Conservation (phyloP, 2,797 vertebrate species). For the Dendrocincla tyrannina region DNA sequence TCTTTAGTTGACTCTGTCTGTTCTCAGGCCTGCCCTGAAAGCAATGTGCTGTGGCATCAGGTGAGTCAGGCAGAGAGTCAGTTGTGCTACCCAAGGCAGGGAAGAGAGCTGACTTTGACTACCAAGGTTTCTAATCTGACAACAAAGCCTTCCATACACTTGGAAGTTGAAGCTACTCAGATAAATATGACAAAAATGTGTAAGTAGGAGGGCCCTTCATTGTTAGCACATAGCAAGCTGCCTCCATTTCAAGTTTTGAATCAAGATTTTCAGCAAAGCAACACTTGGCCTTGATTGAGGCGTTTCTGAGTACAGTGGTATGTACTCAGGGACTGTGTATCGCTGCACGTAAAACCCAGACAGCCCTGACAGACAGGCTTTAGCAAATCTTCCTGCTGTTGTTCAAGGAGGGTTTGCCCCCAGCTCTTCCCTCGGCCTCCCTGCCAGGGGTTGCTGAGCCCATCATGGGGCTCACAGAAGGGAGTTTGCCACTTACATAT, state of each 20-base stretch:
- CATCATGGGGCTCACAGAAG: neutral
- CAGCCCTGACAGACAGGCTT: neutral
- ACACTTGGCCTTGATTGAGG: neutral
- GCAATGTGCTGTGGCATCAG: neutral
- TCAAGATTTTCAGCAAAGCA: slow-evolving; percentile 6
- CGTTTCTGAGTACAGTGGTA: neutral
- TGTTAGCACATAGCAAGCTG: neutral
- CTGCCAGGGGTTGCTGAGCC: neutral
- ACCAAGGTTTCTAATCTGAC: neutral
- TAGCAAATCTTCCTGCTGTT: neutral
- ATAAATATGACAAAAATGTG: slow-evolving; percentile 18
- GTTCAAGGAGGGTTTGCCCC: neutral
- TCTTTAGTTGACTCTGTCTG: neutral
- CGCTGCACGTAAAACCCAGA: neutral
- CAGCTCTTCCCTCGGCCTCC: neutral
- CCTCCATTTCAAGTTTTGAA: neutral
- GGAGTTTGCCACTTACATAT: neutral
- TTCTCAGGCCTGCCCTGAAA: neutral
- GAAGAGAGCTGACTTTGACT: neutral
- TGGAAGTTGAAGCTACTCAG: neutral
- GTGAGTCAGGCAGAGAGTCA: neutral
- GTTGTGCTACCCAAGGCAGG: neutral
- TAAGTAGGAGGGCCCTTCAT: neutral
- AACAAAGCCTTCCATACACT: neutral
- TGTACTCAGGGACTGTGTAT: neutral